Base-by-base conservation (phyloP, 2,797 vertebrate genomes). In the Malacoraja senta region DNA sequence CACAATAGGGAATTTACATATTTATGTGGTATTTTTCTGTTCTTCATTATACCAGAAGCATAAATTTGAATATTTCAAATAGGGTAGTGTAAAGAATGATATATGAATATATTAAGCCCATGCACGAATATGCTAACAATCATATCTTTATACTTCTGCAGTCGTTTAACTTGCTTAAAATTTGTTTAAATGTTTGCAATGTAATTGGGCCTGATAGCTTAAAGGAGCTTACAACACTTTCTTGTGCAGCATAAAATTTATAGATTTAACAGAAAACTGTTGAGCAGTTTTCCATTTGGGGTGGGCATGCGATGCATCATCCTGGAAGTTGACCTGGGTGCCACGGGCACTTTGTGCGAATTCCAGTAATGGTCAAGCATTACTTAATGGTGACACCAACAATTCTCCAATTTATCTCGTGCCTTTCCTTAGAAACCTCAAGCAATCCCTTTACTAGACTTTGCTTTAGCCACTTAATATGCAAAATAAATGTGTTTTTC, bases 111-210 rank as follows among this genome's bases (percentile, higher is more conserved):
- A 53, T 83, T 83, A 83, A 83, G 2, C 21, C 21, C 21, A 38
- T 53, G 44, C 80, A 83, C 80, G 24, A 53, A 83, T 83, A 24
- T 10, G 2, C 38, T 21, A 53, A 79, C 19, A 53, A 24, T 53
- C 38, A 53, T 58, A 44, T 83, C 80, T 83, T 58, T 83, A 83
- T 83, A 83, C 53, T 53, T 53, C 38, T 83, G 80, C 80, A 83
- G 44, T 83, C 44, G 26, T 10, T 83, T 83, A 83, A 24, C 80
- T 83, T 26, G 21, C 80, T 44, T 1, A 24, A 44, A 81, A 81
- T 53, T 19, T 21, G 21, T 38, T 83, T 26, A 44, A 81, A 83
- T 21, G 21, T 44, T 83, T 44, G 44, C 80, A 3, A 58, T 83
- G 80, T 21, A 83, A 1, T 38, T 21, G 8, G 44, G 19, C 44